Evolutionary conservation across 1,140 invertebrate species (phyloP).

Genomic region (Spodoptera litura): DNA sequence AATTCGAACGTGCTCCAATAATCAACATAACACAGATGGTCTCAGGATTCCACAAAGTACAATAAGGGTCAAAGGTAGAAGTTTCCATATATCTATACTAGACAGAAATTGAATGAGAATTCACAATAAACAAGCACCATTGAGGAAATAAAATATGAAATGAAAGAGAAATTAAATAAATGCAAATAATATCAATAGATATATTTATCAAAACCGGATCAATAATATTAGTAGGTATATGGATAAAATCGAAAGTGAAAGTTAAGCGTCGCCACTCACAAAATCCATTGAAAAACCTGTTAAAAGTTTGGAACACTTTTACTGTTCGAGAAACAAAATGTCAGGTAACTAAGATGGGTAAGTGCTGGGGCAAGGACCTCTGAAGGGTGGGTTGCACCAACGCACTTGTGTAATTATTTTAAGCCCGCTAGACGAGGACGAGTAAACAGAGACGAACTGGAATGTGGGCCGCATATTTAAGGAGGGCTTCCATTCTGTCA

Average conservation of each 20-base stretch:
- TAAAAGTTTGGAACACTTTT: constrained; percentile 63
- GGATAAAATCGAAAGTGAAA: constrained; percentile 67
- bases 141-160: background rate
- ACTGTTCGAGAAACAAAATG: constrained; percentile 62
- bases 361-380: constrained; percentile 64
- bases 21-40: constrained; percentile 71
- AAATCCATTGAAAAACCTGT: constrained; percentile 62
- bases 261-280: constrained; percentile 53
- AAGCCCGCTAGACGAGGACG: constrained; percentile 75
- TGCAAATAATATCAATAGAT: constrained; percentile 18
- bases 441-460: constrained; percentile 70
- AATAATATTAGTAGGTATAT: constrained; percentile 40
- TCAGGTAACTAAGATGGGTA: constrained; percentile 60
- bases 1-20: constrained; percentile 78
- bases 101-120: background rate
- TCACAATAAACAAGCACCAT: background rate
- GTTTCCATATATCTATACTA: background rate
- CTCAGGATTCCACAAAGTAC: constrained; percentile 43
- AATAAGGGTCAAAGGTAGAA: constrained; percentile 5
- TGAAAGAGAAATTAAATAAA: constrained; percentile 39
- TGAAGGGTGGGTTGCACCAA: constrained; percentile 63
- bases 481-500: constrained; percentile 50
- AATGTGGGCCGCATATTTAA: constrained; percentile 69
- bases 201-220: constrained; percentile 33
- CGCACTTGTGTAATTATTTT: constrained; percentile 84